Evolutionary conservation across 2,797 vertebrate genomes (phyloP).

Genomic region (Sternotherus odoratus): DNA sequence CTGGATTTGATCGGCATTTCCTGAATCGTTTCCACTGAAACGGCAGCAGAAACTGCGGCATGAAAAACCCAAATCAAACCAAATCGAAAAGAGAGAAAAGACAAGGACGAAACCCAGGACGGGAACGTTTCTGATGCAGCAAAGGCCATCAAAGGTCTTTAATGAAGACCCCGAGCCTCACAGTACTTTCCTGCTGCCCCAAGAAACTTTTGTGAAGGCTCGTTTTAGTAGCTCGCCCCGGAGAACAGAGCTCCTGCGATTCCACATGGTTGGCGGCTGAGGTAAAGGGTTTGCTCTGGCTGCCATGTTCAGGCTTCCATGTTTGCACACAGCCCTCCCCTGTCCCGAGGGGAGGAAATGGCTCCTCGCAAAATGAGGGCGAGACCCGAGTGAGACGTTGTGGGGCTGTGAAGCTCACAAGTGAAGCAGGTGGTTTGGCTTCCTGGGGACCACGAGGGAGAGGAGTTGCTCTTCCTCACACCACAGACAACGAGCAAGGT

Average conservation of each 20-base stretch:
- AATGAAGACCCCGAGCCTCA: neutral
- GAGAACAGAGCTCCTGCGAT: neutral
- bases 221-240: neutral
- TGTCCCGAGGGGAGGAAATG: neutral
- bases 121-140: neutral
- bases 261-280: neutral
- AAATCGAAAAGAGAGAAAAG: neutral
- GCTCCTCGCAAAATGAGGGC: neutral
- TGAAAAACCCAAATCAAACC: neutral
- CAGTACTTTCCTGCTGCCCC: neutral
- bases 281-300: neutral
- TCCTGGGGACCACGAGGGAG: neutral
- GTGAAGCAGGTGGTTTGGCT: neutral
- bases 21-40: conserved; percentile 62
- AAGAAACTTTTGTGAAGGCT: neutral
- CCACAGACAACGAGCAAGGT: neutral
- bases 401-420: neutral
- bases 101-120: neutral
- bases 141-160: neutral
- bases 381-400: neutral
- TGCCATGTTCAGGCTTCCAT: no score
- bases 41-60: conserved; percentile 1
- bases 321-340: neutral
- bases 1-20: conserved; percentile 61
- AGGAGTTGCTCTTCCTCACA: neutral